A percentile compares a stretch with the other conserved stretches of the same genome.
Conservation (phyloP, 2,888 invertebrate genomes). For the Megastigmus dorsalis region DNA sequence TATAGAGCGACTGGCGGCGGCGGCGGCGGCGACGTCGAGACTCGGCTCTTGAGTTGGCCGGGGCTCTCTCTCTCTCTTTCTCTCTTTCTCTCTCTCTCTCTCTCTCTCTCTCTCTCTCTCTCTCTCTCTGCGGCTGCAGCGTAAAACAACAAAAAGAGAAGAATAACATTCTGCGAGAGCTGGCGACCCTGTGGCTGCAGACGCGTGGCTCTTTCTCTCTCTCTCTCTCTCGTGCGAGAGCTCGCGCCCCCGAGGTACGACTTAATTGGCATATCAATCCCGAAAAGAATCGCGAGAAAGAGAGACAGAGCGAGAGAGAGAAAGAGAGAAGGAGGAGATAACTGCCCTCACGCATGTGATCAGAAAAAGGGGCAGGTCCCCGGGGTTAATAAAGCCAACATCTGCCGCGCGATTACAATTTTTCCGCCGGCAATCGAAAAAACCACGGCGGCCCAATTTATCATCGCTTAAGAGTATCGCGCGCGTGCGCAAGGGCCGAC, state of each 20-base stretch:
- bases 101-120: too few species aligned
- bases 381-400: constrained; percentile 65
- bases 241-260: constrained; percentile 57
- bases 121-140: background rate
- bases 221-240: constrained; percentile 40
- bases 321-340: too few species aligned
- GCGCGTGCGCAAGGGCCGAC: background rate
- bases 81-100: too few species aligned
- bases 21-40: too few species aligned
- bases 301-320: constrained; percentile 43
- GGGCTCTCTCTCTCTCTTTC: too few species aligned
- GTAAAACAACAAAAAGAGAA: background rate
- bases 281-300: constrained; percentile 57
- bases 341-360: constrained; percentile 30
- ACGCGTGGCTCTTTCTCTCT: constrained; percentile 53
- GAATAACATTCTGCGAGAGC: constrained; percentile 32
- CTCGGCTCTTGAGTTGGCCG: background rate
- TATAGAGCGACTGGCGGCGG: constrained; percentile 38
- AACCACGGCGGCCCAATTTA: constrained; percentile 40
- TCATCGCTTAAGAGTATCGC: constrained; percentile 29
- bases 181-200: too few species aligned
- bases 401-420: constrained; percentile 53
- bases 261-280: constrained; percentile 69
- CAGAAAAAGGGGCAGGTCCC: constrained; percentile 45
- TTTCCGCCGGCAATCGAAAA: constrained; percentile 46